Percentiles rank a stretch among this genome's conserved stretches.
phyloP scores from a whole-genome alignment of 2,888 invertebrate species.

The Dolomedes plantarius region DNA sequence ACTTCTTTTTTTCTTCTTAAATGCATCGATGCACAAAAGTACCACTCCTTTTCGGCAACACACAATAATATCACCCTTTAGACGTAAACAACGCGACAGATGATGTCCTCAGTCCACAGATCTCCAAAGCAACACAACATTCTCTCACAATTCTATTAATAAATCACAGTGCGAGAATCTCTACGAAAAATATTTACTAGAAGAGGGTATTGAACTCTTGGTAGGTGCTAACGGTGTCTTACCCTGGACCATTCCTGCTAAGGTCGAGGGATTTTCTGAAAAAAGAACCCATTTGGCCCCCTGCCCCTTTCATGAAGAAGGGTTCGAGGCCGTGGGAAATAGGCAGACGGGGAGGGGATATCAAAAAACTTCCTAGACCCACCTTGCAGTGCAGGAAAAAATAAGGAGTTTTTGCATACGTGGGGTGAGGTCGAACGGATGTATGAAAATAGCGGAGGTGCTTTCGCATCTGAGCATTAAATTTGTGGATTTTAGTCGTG shows the following conservation, averaged over 20 bases:
- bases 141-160: neutral
- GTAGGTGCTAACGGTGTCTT: neutral
- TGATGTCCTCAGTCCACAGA: neutral
- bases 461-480: too few relatives aligned
- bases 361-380: conserved; percentile 28
- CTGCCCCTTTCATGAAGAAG: conserved; percentile 48
- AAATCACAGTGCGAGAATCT: neutral
- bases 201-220: neutral
- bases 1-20: too few relatives aligned
- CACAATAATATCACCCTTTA: neutral
- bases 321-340: conserved; percentile 49
- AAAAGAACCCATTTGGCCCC: conserved; percentile 11
- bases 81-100: conserved; percentile 10
- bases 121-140: neutral
- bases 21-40: neutral
- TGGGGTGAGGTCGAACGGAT: neutral
- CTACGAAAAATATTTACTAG: neutral
- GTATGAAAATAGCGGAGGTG: neutral
- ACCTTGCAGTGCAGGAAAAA: conserved; percentile 3
- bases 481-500: too few relatives aligned
- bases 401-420: neutral
- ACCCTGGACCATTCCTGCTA: conserved; percentile 3
- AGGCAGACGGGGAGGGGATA: neutral
- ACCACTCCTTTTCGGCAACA: neutral
- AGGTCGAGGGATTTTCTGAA: neutral